Evolutionary conservation across 2,888 invertebrate species (phyloP), one percentile per base, ranked within the genome.

Genomic region (Ferdinandea cuprea): DNA sequence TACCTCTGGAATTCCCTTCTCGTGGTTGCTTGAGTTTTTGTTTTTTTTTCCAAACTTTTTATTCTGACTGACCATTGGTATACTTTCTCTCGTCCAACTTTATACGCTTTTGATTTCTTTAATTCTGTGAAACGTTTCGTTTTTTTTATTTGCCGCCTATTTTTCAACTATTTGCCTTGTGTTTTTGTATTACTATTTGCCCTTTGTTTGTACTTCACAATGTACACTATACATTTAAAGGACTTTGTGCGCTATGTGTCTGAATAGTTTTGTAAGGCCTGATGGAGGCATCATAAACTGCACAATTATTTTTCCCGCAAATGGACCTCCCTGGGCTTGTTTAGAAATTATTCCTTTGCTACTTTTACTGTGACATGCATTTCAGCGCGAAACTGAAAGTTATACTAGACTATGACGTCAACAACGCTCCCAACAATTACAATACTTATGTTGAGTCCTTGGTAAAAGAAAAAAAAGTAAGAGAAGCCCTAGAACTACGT

Each of bases 311-410:
- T 40, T 28, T 28, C 32, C 40, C 32, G 30, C 46, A 25, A 3
- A 25, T 25, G 3, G n/a, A 25, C 25, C 2, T 25, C 25, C 25
- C 5, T 25, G 25, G 5, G 5, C 25, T 25, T 30, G 40, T 13
- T 71, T 66, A 35, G 52, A 79, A 61, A 54, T 21, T 25, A 25
- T 25, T 68, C 32, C 40, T 30, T 21, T 54, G 13, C 13, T 21
- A 37, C 73, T 66, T 28, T 68, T 40, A 79, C 59, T 61, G 19
- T 46, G 21, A 28, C 56, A 61, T 54, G 59, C 37, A 61, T 66
- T 69, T 76, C 44, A 69, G 69, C 69, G 74, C 63, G 80, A 81
- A 76, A 81, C 69, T 25, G 65, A 81, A 76, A 76, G 71, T 69
- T 63, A 21, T 28, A 37, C 61, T n/a, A 52, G 21, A 52, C 69